Evolutionary conservation across 2,888 invertebrate species (phyloP).

Genomic region (Odontomyia ornata): DNA sequence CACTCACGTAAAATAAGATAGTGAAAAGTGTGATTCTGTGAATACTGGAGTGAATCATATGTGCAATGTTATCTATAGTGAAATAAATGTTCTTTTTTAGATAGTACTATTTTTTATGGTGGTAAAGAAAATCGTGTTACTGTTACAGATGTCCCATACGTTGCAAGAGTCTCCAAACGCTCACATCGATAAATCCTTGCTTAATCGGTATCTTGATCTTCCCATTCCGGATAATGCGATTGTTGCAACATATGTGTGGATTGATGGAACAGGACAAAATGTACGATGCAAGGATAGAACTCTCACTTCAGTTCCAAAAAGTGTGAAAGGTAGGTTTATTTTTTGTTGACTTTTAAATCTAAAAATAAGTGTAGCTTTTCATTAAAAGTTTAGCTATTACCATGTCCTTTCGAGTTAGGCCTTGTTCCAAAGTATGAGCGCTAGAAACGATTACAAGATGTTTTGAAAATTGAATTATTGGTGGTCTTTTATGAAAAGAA

Average conservation of each 20-base stretch:
- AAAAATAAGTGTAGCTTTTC: too few species aligned
- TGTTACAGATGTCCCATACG: conserved; percentile 59
- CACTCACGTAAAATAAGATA: not conserved
- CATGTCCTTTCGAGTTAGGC: too few species aligned
- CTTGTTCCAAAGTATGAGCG: too few species aligned
- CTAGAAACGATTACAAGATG: too few species aligned
- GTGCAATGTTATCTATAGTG: not conserved
- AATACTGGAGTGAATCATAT: not conserved
- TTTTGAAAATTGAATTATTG: too few species aligned
- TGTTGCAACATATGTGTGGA: conserved; percentile 93
- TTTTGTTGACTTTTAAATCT: not conserved
- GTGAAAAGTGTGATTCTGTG: not conserved
- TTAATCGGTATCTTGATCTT: conserved; percentile 78
- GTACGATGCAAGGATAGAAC: conserved; percentile 90
- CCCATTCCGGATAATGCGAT: conserved; percentile 80
- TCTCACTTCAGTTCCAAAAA: conserved; percentile 80
- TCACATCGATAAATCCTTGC: conserved; percentile 78
- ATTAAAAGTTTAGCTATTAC: too few species aligned
- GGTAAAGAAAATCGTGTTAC: not conserved
- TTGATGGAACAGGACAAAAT: conserved; percentile 90
- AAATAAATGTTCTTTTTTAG: not conserved
- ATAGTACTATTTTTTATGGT: conserved; percentile 5
- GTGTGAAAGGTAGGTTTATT: conserved; percentile 73
- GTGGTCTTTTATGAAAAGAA: too few species aligned
- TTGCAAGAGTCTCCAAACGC: conserved; percentile 83